phyloP scores from a whole-genome alignment of 1,140 invertebrate species.

The Drosophila miranda region DNA sequence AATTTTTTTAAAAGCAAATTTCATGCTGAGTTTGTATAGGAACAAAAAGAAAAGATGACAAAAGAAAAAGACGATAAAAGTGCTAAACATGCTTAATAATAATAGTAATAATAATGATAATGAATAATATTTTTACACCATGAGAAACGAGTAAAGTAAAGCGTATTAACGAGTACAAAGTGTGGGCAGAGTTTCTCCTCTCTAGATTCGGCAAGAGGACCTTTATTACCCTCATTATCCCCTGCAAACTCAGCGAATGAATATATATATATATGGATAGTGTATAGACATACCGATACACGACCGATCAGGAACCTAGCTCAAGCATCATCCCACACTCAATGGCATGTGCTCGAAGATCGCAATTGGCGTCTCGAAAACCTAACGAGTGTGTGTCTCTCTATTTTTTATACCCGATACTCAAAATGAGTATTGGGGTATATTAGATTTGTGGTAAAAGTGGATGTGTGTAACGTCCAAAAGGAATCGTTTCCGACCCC shows the following conservation, averaged over 20 bases:
- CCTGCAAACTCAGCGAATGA: constrained; percentile 21
- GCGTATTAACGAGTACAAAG: constrained; percentile 70
- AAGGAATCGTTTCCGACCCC: no score
- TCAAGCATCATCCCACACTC: constrained; percentile 35
- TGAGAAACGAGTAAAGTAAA: constrained; percentile 36
- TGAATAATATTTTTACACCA: constrained; percentile 78
- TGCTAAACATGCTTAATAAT: background rate
- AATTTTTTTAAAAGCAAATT: constrained; percentile 49
- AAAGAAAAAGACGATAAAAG: constrained; percentile 13
- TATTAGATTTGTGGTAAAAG: no score
- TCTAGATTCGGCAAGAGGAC: constrained; percentile 35
- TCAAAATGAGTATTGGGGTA: no score
- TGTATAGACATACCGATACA: constrained; percentile 13
- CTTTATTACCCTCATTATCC: constrained; percentile 1
- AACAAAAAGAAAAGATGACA: constrained; percentile 10
- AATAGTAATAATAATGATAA: constrained; percentile 6
- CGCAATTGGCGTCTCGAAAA: background rate
- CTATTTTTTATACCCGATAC: no score
- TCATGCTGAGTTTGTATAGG: constrained; percentile 69
- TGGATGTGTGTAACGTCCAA: no score
- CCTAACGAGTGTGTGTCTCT: constrained; percentile 1
- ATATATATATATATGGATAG: constrained; percentile 9
- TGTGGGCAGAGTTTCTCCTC: constrained; percentile 24
- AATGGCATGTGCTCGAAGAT: constrained; percentile 5
- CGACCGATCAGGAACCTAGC: constrained; percentile 57